Conservation (phyloP, 2,888 invertebrate species). For the Leptinotarsa tumamoca region DNA sequence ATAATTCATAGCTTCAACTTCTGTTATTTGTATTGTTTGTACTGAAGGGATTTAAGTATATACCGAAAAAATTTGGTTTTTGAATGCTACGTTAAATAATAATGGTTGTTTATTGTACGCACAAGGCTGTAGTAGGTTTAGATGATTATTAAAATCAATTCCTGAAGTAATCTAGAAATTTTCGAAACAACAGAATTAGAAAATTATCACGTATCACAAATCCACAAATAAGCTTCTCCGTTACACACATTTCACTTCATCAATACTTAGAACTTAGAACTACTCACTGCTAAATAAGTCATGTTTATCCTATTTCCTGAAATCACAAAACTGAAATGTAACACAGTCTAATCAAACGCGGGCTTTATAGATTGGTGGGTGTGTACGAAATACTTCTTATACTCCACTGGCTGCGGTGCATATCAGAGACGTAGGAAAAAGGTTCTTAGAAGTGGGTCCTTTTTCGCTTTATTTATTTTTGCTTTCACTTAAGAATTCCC, state of each 20-base stretch:
- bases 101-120: too few relatives aligned
- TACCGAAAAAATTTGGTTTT: too few relatives aligned
- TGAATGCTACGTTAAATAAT: too few relatives aligned
- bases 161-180: too few relatives aligned
- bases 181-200: background rate
- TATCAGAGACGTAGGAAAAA: slow-evolving; percentile 24
- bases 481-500: background rate
- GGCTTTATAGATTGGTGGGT: slow-evolving; percentile 59
- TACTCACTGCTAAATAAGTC: slow-evolving; percentile 53
- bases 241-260: slow-evolving; percentile 4
- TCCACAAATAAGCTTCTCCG: background rate
- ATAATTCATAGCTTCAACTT: too few relatives aligned
- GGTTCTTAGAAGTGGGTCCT: background rate
- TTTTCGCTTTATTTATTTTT: background rate
- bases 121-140: too few relatives aligned
- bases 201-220: background rate
- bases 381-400: slow-evolving; percentile 40
- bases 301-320: slow-evolving; percentile 50
- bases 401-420: slow-evolving; percentile 31
- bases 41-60: too few relatives aligned
- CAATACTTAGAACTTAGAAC: background rate
- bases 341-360: slow-evolving; percentile 47
- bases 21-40: too few relatives aligned
- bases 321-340: slow-evolving; percentile 53
- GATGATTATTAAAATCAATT: too few relatives aligned